Evolutionary conservation across 37 sponge, comb jelly and placozoan genomes (phyloP), one percentile per base, ranked within the genome.

Genomic region (Oscarella lobularis): DNA sequence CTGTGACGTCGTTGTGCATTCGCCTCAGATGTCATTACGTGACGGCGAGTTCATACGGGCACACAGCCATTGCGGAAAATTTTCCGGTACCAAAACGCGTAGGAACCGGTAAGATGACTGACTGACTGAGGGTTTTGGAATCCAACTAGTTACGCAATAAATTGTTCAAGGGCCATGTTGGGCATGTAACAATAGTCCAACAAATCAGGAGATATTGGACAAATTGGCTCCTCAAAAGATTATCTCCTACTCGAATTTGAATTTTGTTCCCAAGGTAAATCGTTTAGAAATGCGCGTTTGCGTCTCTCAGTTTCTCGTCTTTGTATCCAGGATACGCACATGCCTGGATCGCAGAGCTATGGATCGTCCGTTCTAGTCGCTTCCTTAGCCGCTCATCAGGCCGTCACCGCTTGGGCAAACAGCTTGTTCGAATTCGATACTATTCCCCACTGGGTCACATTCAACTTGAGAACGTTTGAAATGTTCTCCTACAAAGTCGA

Each of bases 121-220:
- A n/a, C n/a, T n/a, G n/a, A n/a, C 77, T 60, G 30, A 4, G 66
- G 67, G 32, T 2, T 66, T 2, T 2, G 67, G 32, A 33, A 34
- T 30, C 38, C 29, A 2, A 2, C 35, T 33, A 38, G 35, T 1
- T 30, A 33, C 65, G 14, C 65, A 54, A 54, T 54, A n/a, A 14
- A 73, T 2, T 73, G 35, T 1, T 29, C 74, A 1, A 78, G 83
- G 80, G 1, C 78, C 81, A 60, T 85, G 86, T 67, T 85, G 86
- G 86, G 86, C 68, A 4, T 85, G 86, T 84, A 85, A 85, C 37
- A 85, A 85, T 77, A 31, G 75, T 4, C 86, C 86, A 41, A 67
- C 73, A 1, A 33, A 81, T 38, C 48, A 0, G 2, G 73, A 40
- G 0, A 27, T 85, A 3, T 40, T 85, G 27, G 38, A 72, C 34